Percentiles rank a stretch among this genome's conserved stretches.
phyloP scores from a whole-genome alignment of 2,888 invertebrate genomes.

The Megamerina dolium region DNA sequence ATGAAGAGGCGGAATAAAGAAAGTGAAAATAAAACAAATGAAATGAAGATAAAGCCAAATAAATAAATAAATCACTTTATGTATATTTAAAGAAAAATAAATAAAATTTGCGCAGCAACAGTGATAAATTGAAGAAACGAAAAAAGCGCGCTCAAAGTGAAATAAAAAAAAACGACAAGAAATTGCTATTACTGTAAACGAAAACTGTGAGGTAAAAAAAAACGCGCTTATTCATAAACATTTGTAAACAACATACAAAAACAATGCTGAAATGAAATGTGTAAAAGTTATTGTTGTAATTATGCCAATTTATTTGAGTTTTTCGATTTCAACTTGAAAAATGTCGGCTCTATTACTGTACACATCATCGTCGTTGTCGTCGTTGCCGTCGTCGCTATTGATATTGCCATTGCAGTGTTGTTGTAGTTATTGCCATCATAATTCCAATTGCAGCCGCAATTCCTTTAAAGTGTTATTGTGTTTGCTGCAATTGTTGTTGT shows the following conservation, averaged over 20 bases:
- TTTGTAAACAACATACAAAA: slow-evolving; percentile 16
- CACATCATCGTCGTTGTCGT: slow-evolving; percentile 39
- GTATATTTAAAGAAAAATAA: no score
- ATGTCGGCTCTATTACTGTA: slow-evolving; percentile 45
- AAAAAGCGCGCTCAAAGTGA: no score
- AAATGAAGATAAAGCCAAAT: no score
- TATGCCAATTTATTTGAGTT: slow-evolving; percentile 46
- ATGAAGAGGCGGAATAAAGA: no score
- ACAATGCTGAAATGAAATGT: slow-evolving; percentile 41
- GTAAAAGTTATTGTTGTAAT: slow-evolving; percentile 37
- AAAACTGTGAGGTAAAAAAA: slow-evolving; percentile 2
- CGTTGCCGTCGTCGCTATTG: slow-evolving; percentile 40
- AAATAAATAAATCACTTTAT: no score
- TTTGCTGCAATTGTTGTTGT: slow-evolving; percentile 32
- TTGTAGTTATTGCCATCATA: slow-evolving; percentile 43
- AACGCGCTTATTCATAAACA: not conserved
- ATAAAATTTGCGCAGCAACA: no score
- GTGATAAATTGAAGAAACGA: no score
- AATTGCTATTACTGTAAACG: not conserved
- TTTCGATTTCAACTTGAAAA: slow-evolving; percentile 48
- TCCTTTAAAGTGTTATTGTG: no score
- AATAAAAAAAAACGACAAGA: no score
- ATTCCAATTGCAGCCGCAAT: slow-evolving; percentile 31
- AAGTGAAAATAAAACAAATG: no score
- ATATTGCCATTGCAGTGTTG: slow-evolving; percentile 46